Conservation (phyloP, 2,113 vertebrate genomes). For the Edolisoma coerulescens region DNA sequence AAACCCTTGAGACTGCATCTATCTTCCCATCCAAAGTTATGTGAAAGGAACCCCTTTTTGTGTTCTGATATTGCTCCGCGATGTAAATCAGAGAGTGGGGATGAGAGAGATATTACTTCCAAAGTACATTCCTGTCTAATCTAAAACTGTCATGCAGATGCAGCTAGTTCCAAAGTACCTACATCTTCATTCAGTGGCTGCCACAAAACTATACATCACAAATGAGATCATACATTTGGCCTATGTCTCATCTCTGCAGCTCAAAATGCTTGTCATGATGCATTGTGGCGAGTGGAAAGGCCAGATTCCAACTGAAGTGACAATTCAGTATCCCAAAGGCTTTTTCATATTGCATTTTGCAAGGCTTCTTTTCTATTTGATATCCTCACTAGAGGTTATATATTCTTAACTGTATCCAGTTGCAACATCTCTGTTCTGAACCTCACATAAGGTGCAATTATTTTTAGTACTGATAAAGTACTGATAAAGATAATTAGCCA, state of each 20-base stretch:
- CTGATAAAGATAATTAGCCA: neutral
- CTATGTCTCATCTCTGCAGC: neutral
- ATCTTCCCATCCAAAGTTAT: neutral
- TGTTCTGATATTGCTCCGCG: neutral
- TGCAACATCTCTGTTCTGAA: neutral
- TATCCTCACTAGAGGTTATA: neutral
- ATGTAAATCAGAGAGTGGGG: neutral
- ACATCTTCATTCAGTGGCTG: neutral
- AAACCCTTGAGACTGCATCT: neutral
- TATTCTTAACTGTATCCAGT: neutral
- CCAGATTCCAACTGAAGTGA: neutral
- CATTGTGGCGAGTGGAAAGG: neutral
- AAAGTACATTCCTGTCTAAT: neutral
- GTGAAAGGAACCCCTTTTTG: neutral
- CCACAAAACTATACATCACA: neutral
- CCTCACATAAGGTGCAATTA: neutral
- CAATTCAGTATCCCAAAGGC: neutral
- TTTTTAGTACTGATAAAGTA: neutral
- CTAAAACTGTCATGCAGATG: neutral
- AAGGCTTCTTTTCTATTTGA: neutral
- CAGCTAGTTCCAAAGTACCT: neutral
- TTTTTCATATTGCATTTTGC: neutral
- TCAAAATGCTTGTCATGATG: neutral
- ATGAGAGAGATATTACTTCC: neutral
- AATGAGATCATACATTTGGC: neutral